Base-by-base conservation (phyloP, 2,888 invertebrate species). In the Hedychridium roseum region DNA sequence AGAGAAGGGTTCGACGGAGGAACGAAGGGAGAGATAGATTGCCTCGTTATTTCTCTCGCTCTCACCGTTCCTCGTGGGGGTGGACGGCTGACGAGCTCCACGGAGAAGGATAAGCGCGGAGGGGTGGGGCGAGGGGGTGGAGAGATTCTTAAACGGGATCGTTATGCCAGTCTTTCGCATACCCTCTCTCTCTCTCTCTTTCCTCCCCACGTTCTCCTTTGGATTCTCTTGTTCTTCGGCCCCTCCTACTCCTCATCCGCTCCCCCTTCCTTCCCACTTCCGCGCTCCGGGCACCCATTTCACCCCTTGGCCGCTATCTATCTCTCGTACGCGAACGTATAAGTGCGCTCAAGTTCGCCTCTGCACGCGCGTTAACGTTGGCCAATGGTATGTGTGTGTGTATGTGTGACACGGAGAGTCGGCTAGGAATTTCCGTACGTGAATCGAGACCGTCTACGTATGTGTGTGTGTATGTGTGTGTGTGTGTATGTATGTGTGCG, bases 71-170 rank as follows among this genome's bases (percentile, higher is more conserved):
- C n/a, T n/a, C n/a, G n/a, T n/a, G n/a, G n/a, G n/a, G n/a, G n/a
- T n/a, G n/a, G n/a, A n/a, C n/a, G n/a, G n/a, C n/a, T n/a, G n/a
- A n/a, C n/a, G 31, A 23, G 55, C 30, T 49, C 42, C 31, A 30
- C 34, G 32, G 40, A 23, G 37, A 50, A 48, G 30, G 64, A 62
- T 61, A 49, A 43, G 42, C 20, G 34, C 42, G 42, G 34, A 21
- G 34, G 42, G 35, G 30, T 43, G 39, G 43, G 46, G 38, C 35
- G 49, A 31, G 42, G 43, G 48, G 34, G 42, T 31, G 51, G 57
- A 53, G 49, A 65, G 68, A 70, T 75, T 70, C 74, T 74, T 75
- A 74, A 74, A 75, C 69, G 74, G 74, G 73, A 76, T 76, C 74
- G 75, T 76, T 75, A 75, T 70, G 69, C 69, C 66, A 72, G 66